Percentiles rank a stretch among this genome's conserved stretches.
Evolutionary conservation across 92 coral and sea anemone species (phyloP).

Genomic region (Epizoanthus fatuus): DNA sequence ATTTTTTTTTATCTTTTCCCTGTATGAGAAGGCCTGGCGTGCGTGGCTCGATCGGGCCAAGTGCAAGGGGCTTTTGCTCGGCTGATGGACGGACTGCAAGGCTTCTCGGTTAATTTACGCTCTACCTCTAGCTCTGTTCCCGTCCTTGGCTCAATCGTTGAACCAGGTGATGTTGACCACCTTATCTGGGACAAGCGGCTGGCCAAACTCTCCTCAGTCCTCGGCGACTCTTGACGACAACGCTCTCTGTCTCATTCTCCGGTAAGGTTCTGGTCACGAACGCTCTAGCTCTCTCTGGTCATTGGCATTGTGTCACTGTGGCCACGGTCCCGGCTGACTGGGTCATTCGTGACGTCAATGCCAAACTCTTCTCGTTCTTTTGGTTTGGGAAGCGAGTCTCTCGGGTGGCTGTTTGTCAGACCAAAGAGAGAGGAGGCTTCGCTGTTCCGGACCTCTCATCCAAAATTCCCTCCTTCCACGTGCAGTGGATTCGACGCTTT

Average conservation of each 20-base stretch:
- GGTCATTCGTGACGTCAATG: not conserved
- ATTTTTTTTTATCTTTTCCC: not conserved
- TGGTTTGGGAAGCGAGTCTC: slow-evolving; percentile 9
- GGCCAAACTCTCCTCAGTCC: not conserved
- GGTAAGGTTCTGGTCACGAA: slow-evolving; percentile 49
- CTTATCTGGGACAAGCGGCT: no score
- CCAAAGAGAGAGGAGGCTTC: not conserved
- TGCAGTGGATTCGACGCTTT: slow-evolving; percentile 22
- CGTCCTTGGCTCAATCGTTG: slow-evolving; percentile 29
- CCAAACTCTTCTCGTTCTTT: not conserved
- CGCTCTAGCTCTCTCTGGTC: slow-evolving; percentile 43
- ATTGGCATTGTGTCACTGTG: no score
- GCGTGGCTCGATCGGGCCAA: slow-evolving; percentile 31
- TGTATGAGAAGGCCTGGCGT: slow-evolving; percentile 52
- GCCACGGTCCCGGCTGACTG: not conserved
- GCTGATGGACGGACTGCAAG: slow-evolving; percentile 11
- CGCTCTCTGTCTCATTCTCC: slow-evolving; percentile 4
- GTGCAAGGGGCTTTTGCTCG: slow-evolving; percentile 42
- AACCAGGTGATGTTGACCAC: slow-evolving; percentile 2
- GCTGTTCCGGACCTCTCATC: not conserved
- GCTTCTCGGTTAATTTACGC: not conserved
- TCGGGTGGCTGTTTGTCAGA: not conserved
- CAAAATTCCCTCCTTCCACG: not conserved
- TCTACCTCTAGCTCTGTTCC: not conserved
- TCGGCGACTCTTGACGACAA: slow-evolving; percentile 22